These are phyloP conservation scores for Hydropsyche betteni DNA, from an alignment of 2,888 invertebrate species.

Conservation along the genomic window DNA sequence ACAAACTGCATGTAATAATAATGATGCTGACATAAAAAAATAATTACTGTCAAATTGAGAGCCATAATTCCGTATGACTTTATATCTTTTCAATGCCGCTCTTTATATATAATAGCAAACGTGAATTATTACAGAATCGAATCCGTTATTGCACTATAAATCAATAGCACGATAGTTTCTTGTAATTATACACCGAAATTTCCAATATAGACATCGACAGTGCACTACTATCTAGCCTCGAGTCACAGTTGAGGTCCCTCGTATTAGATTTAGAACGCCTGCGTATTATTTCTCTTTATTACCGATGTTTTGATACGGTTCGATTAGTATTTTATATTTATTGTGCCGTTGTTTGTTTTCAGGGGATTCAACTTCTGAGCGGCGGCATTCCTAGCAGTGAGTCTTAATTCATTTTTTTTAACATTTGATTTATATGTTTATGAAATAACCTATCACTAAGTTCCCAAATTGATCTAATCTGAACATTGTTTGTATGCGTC, in stretches of 20 bases:
- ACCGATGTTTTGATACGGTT: conserved; percentile 13
- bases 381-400: background rate
- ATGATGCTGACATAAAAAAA: too few relatives aligned
- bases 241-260: conserved; percentile 20
- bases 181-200: background rate
- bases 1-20: too few relatives aligned
- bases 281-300: background rate
- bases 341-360: conserved; percentile 14
- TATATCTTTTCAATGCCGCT: too few relatives aligned
- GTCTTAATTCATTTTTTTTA: background rate
- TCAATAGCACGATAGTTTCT: background rate
- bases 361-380: background rate
- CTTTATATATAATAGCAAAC: too few relatives aligned
- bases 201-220: conserved; percentile 14
- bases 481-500: too few relatives aligned
- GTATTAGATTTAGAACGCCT: background rate
- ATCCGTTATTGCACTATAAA: conserved; percentile 19
- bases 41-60: too few relatives aligned
- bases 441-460: too few relatives aligned
- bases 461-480: too few relatives aligned
- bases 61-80: too few relatives aligned
- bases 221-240: conserved; percentile 5
- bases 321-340: conserved; percentile 1
- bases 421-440: too few relatives aligned
- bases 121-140: background rate